phyloP scores from a whole-genome alignment of 2,113 vertebrate genomes.

The Semicossyphus pulcher region DNA sequence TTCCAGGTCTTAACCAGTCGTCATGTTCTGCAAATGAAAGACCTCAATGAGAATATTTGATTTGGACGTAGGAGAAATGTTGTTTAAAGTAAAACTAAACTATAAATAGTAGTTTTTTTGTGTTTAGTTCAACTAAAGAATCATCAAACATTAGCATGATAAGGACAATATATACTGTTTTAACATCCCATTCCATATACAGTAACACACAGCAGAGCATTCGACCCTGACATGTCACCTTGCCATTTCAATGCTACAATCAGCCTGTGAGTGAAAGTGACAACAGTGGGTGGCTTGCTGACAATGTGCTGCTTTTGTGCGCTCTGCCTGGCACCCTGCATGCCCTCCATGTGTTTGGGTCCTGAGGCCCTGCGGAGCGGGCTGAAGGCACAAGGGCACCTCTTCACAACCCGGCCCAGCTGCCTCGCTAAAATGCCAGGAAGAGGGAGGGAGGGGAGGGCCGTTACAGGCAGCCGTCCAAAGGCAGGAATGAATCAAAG shows the following conservation, averaged over 20 bases:
- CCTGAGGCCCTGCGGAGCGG: constrained; percentile 40
- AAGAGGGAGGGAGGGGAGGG: constrained; percentile 12
- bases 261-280: constrained; percentile 27
- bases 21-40: too few relatives aligned
- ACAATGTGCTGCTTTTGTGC: constrained; percentile 53
- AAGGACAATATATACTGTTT: too few relatives aligned
- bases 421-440: constrained; percentile 48
- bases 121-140: too few relatives aligned
- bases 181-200: background rate
- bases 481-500: constrained; percentile 49
- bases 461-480: constrained; percentile 40
- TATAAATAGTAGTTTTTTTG: too few relatives aligned
- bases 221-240: constrained; percentile 15
- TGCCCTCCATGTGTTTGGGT: constrained; percentile 51
- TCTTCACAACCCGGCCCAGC: constrained; percentile 66
- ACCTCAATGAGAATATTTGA: too few relatives aligned
- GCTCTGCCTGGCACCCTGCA: constrained; percentile 55
- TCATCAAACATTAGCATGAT: too few relatives aligned
- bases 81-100: too few relatives aligned
- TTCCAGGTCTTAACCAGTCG: too few relatives aligned
- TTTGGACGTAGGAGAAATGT: too few relatives aligned
- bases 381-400: constrained; percentile 61
- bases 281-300: constrained; percentile 31
- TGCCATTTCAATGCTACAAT: constrained; percentile 2
- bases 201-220: background rate